A percentile compares a stretch with the other conserved stretches of the same genome.
phyloP scores from a whole-genome alignment of 2,113 vertebrate genomes.

The Plecotus auritus region DNA sequence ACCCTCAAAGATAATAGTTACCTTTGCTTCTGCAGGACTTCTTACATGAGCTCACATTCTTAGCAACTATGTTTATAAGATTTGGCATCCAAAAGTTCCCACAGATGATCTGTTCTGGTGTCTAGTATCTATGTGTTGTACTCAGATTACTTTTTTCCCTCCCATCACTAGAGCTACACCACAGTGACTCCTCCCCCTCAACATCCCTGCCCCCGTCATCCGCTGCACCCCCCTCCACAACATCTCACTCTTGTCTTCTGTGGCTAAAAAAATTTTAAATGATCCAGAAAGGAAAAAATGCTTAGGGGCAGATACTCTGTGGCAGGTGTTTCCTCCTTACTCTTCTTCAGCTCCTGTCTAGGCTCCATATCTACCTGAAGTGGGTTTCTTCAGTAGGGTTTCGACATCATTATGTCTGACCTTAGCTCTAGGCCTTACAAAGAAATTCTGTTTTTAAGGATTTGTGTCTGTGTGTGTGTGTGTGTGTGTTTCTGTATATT shows the following conservation, averaged over 20 bases:
- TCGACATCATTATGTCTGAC: not conserved
- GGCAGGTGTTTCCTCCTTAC: not conserved
- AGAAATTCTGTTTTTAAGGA: not conserved
- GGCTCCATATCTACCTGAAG: not conserved
- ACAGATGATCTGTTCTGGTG: too few species aligned
- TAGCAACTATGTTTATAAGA: not conserved
- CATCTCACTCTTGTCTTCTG: not conserved
- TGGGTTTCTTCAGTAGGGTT: not conserved
- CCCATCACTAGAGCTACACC: too few species aligned
- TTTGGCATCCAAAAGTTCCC: not conserved
- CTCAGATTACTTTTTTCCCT: not conserved
- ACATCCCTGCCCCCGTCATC: not conserved
- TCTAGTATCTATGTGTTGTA: not conserved
- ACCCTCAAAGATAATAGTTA: not conserved
- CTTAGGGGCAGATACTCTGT: not conserved
- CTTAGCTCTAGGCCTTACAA: not conserved
- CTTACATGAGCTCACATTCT: not conserved
- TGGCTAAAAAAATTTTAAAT: not conserved
- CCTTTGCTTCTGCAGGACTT: not conserved
- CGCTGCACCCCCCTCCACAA: rapidly evolving
- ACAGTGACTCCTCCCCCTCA: not conserved
- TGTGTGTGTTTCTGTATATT: not conserved
- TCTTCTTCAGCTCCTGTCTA: not conserved
- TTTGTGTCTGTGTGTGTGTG: not conserved
- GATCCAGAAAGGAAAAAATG: not conserved